phyloP scores from a whole-genome alignment of 2,113 vertebrate genomes.

The Rhodinocichla rosea region DNA sequence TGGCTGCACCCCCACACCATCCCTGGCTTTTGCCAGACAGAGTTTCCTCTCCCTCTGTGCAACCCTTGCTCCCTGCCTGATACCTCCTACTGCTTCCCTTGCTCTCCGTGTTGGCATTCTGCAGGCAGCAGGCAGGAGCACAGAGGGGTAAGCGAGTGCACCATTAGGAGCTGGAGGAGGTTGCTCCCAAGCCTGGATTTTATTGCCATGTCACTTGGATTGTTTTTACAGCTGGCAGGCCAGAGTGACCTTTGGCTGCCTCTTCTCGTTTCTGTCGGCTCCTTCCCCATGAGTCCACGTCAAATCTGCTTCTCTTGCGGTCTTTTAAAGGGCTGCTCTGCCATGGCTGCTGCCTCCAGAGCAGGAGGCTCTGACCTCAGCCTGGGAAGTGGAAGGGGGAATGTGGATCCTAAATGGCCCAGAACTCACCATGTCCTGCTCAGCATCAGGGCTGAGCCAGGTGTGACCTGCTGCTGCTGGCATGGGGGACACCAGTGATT shows the following conservation, averaged over 20 bases:
- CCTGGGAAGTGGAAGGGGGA: not conserved
- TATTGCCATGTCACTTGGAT: conserved; percentile 11
- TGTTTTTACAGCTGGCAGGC: conserved; percentile 52
- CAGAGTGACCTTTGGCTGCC: conserved; percentile 55
- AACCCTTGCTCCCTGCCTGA: conserved; percentile 5
- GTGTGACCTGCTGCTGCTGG: not conserved
- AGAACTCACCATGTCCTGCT: accelerated
- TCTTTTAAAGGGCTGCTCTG: not conserved
- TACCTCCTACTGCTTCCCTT: not conserved
- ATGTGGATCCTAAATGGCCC: not conserved
- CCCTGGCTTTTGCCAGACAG: conserved; percentile 6
- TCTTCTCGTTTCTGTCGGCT: conserved; percentile 36
- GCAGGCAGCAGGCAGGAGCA: not conserved
- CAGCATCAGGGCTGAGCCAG: not conserved
- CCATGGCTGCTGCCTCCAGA: not conserved
- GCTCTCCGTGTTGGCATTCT: not conserved
- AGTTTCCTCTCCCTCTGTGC: conserved; percentile 20
- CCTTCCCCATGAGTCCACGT: not conserved
- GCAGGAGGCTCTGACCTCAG: not conserved
- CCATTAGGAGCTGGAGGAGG: not conserved
- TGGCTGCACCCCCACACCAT: not conserved
- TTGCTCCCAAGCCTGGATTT: conserved; percentile 12
- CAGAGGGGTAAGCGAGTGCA: not conserved
- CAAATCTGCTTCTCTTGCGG: not conserved
- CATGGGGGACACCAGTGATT: not conserved